Evolutionary conservation across 2,888 invertebrate genomes (phyloP), one percentile per base, ranked within the genome.

Genomic region (Pecten maximus): DNA sequence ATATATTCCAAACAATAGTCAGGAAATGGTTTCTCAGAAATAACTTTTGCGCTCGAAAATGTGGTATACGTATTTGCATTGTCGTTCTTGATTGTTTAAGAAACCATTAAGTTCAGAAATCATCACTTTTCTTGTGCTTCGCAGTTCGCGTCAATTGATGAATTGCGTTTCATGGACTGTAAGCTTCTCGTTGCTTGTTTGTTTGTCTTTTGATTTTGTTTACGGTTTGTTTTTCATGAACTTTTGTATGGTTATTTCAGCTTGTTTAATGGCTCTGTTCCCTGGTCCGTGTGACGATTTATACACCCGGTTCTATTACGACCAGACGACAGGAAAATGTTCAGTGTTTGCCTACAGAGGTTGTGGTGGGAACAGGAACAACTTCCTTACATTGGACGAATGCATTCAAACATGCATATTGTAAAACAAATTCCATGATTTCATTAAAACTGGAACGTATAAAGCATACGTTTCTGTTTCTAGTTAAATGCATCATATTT

Each of bases 351-450:
- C 40, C 87, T 91, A 88, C 87, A 89, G 88, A 28, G 91, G 91
- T n/a, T 91, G 91, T 40, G 54, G 44, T 0, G 90, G 90, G 4
- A 91, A 91, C 88, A 60, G 40, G 3, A 91, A 91, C 86, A 91
- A 91, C 35, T 91, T 91, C 40, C 48, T 28, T 2, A 40, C 88
- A 0, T 12, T 40, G 23, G 87, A 88, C 0, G 89, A 90, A n/a
- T 91, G 91, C 40, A 19, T 23, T 19, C 44, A 40, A 89, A 40
- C 35, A 4, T 91, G 91, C 86, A 40, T 60, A 19, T 23, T 23
- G 74, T 35, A 28, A 74, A 12, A 35, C 2, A 74, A 35, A 74
- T 28, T 74, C 12, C 15, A 35, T 35, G 28, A 74, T 2, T 28
- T 74, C 28, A 74, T 35, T 74, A 74, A 74, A 74, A 6, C 0